Conservation (phyloP, 2,797 vertebrate species). For the Sitta carolinensis region DNA sequence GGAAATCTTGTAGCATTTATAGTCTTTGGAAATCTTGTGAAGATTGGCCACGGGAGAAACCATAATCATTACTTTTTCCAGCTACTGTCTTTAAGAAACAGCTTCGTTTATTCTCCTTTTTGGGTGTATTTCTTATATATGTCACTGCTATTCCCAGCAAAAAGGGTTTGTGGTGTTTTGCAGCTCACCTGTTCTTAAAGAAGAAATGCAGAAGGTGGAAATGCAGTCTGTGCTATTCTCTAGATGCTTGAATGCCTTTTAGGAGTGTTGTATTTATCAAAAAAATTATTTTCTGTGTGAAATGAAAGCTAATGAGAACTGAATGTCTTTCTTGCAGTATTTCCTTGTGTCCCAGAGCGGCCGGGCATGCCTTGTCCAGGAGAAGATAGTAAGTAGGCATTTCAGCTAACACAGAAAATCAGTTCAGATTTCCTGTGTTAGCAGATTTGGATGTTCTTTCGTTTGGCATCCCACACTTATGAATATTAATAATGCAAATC, state of each 20-base stretch:
- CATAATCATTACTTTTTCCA: not conserved
- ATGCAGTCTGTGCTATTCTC: not conserved
- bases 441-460: not conserved
- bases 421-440: not conserved
- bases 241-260: not conserved
- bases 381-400: slow-evolving; percentile 92
- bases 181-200: not conserved
- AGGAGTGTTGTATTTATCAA: not conserved
- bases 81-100: not conserved
- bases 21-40: not conserved
- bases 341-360: slow-evolving; percentile 94
- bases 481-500: not conserved
- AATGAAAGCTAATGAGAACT: slow-evolving; percentile 15
- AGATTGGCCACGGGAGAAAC: not conserved
- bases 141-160: not conserved
- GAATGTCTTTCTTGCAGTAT: slow-evolving; percentile 79
- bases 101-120: not conserved
- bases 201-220: not conserved
- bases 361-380: slow-evolving; percentile 98
- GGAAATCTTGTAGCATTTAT: not conserved
- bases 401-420: not conserved
- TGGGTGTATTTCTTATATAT: not conserved
- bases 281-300: not conserved
- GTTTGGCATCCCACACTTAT: not conserved
- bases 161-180: not conserved